Conservation (phyloP, 2,888 invertebrate species). For the Oegoconia quadripuncta region DNA sequence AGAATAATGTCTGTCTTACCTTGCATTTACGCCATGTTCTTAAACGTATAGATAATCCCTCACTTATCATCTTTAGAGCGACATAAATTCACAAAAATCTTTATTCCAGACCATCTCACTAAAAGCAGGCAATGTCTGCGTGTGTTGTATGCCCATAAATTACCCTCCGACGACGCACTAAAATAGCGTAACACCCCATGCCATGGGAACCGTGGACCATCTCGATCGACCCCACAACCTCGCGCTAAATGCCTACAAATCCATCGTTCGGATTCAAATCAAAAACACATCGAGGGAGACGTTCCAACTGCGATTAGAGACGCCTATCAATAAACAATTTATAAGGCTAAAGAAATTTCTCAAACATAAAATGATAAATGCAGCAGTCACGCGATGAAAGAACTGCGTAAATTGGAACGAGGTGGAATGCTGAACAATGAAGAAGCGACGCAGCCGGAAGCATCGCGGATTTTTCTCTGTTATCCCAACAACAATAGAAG, state of each 20-base stretch:
- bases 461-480: constrained; percentile 64
- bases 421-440: constrained; percentile 52
- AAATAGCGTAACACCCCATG: constrained; percentile 76
- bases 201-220: constrained; percentile 64
- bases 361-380: constrained; percentile 59
- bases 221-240: constrained; percentile 43
- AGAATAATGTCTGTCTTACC: background rate
- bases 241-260: constrained; percentile 71
- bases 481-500: constrained; percentile 63
- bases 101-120: constrained; percentile 63
- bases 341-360: constrained; percentile 54
- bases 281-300: constrained; percentile 67
- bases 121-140: constrained; percentile 60
- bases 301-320: constrained; percentile 59
- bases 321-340: constrained; percentile 72
- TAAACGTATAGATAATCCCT: constrained; percentile 12
- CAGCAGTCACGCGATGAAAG: constrained; percentile 61
- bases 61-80: constrained; percentile 48
- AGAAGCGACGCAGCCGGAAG: constrained; percentile 51
- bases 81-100: constrained; percentile 62
- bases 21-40: background rate
- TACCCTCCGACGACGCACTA: constrained; percentile 67
- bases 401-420: constrained; percentile 57
- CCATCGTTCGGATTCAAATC: constrained; percentile 59
- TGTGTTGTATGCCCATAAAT: constrained; percentile 70